Base-by-base conservation (phyloP, 2,113 vertebrate species). In the Symphodus melops region DNA sequence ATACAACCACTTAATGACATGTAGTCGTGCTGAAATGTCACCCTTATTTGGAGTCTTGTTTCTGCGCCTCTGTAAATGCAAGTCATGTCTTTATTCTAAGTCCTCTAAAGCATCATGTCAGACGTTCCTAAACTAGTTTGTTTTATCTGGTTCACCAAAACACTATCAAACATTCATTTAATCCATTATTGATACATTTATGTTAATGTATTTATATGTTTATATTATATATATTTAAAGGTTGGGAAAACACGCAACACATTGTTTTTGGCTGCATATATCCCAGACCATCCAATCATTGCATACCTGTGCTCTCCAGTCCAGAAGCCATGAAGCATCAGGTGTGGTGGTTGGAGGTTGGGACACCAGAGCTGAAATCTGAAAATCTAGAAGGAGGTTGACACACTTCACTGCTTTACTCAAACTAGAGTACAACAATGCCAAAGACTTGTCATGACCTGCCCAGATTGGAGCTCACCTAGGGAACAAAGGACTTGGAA, bases 371-470 rank as follows among this genome's bases (percentile, higher is more conserved):
- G 23, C 2, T 68, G 19, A 53, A 58, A 68, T 82, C 61, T 75
- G 41, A 20, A 58, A 58, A 62, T 78, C 77, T 55, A 51, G 61
- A 72, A 33, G n/a, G 33, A 62, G 68, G 33, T 56, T 58, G 55
- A 70, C 70, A 75, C 81, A 56, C 80, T 37, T 79, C 68, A 73
- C 44, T 61, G 82, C 76, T 82, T 61, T 54, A 42, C 64, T 70
- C 39, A 46, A 84, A 78, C 48, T 63, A 20, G 37, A 84, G 64
- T 72, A 73, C 17, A 83, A 81, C 77, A 72, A 63, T 73, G 67
- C 20, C 64, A 46, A 59, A 63, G 70, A 55, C 88, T 20, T 91
- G 92, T 70, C 73, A 23, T 65, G 72, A 75, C 91, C 81, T 81
- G 92, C 82, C 74, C 70, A 21, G 37, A 28, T 21, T 51, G 33